Evolutionary conservation across 2,888 invertebrate species (phyloP).

Genomic region (Noctua comes): DNA sequence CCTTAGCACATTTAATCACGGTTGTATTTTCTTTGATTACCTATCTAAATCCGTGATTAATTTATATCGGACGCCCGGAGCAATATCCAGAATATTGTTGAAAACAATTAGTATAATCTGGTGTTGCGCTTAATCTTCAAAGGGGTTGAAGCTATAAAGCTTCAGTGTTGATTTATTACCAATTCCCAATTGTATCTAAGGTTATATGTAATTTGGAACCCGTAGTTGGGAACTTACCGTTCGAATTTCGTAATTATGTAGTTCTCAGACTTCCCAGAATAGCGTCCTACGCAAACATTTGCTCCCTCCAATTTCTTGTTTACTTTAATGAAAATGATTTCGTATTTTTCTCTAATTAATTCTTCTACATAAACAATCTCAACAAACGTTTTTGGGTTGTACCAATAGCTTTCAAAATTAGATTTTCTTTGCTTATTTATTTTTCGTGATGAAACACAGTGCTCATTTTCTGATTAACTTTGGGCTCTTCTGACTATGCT

Average conservation of each 20-base stretch:
- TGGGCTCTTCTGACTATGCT: conserved; percentile 55
- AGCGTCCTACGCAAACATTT: conserved; percentile 48
- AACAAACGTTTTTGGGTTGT: conserved; percentile 21
- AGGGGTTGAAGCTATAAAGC: conserved; percentile 53
- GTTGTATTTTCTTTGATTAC: conserved; percentile 50
- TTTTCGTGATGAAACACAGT: conserved; percentile 66
- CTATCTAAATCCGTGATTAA: conserved; percentile 55
- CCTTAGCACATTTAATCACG: conserved; percentile 43
- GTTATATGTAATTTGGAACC: conserved; percentile 39
- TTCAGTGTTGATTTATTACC: conserved; percentile 65
- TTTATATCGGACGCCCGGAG: conserved; percentile 31
- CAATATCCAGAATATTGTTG: conserved; percentile 29
- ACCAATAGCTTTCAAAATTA: conserved; percentile 6
- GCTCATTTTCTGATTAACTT: conserved; percentile 57
- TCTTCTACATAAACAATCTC: conserved; percentile 12
- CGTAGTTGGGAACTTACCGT: conserved; percentile 34
- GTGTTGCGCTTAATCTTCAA: conserved; percentile 53
- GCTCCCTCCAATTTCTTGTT: conserved; percentile 21
- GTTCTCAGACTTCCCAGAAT: background rate
- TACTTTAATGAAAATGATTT: conserved; percentile 38
- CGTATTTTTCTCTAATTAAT: conserved; percentile 38
- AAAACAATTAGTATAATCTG: conserved; percentile 54
- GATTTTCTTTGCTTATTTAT: conserved; percentile 9
- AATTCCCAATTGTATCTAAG: conserved; percentile 40
- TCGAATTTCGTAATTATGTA: conserved; percentile 17